Base-by-base conservation (phyloP, 1,140 invertebrate genomes). In the Lepidurus packardi region DNA sequence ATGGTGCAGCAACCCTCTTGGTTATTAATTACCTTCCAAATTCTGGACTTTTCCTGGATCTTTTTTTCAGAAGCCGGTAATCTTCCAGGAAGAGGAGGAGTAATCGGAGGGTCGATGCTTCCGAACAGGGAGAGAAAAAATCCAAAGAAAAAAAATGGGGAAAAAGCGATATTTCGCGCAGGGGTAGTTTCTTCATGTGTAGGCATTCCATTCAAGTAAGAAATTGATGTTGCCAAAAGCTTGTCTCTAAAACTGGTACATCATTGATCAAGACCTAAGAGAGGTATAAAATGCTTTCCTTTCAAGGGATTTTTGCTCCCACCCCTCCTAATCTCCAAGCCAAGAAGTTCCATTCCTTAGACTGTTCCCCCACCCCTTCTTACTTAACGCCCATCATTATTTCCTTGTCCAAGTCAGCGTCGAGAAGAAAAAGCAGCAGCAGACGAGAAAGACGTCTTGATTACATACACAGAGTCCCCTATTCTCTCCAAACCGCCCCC, bases 191-290 rank as follows among this genome's bases (percentile, higher is more conserved):
- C 53, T 21, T 65, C 53, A 7, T 65, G 21, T 65, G 53, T 65
- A 65, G n/a, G 21, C 13, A 65, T 65, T n/a, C 53, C 53, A 65
- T 7, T 65, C 16, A 65, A 65, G 16, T 65, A 21, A 65, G 21
- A 65, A 65, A 65, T 65, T 65, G 53, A 65, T 65, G 53, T 65
- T 65, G 53, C 53, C 53, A 65, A 65, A 65, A 65, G 53, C 53
- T 21, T 65, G 53, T 8, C 53, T 65, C 53, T 3, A 34, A 34
- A 34, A 34, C 34, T 34, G 3, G 53, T 65, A 65, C 53, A 65
- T 65, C 53, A 65, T 65, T 65, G 16, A 21, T 65, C 53, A 65
- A 65, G 53, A 34, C 53, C 21, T 13, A 7, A 65, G 53, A 65
- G 53, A 65, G 21, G 53, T 13, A 16, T 13, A 65, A 65, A 65